Conservation (phyloP, 2,888 invertebrate species). For the Luffia ferchaultella region DNA sequence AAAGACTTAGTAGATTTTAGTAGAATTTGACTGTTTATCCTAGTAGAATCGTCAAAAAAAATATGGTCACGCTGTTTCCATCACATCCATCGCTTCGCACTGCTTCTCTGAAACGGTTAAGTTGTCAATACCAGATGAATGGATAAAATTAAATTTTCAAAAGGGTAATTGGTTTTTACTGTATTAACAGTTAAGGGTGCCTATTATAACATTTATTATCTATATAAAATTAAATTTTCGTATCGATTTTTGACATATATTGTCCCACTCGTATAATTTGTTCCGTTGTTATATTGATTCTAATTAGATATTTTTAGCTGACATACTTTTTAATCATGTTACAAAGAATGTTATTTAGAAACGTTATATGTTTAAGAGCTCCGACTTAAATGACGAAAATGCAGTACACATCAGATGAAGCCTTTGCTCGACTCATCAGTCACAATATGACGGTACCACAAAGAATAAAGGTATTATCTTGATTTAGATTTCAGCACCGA, state of each 20-base stretch:
- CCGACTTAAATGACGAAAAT: conserved; percentile 21
- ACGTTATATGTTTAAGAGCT: neutral
- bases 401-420: conserved; percentile 54
- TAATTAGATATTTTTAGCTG: neutral
- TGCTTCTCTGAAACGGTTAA: too few species aligned
- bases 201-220: neutral
- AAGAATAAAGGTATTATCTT: conserved; percentile 45
- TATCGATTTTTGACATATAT: neutral
- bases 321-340: too few species aligned
- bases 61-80: too few species aligned
- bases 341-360: conserved; percentile 6
- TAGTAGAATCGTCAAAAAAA: too few species aligned
- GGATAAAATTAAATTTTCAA: too few species aligned
- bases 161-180: neutral
- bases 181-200: neutral
- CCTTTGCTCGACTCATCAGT: conserved; percentile 55
- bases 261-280: too few species aligned
- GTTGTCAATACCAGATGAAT: too few species aligned
- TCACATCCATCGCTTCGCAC: too few species aligned
- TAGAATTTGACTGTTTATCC: too few species aligned
- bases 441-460: conserved; percentile 62
- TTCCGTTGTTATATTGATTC: too few species aligned
- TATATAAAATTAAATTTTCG: too few species aligned
- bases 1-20: too few species aligned
- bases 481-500: neutral